Conservation (phyloP, 1,140 invertebrate genomes). For the Littorina saxatilis region DNA sequence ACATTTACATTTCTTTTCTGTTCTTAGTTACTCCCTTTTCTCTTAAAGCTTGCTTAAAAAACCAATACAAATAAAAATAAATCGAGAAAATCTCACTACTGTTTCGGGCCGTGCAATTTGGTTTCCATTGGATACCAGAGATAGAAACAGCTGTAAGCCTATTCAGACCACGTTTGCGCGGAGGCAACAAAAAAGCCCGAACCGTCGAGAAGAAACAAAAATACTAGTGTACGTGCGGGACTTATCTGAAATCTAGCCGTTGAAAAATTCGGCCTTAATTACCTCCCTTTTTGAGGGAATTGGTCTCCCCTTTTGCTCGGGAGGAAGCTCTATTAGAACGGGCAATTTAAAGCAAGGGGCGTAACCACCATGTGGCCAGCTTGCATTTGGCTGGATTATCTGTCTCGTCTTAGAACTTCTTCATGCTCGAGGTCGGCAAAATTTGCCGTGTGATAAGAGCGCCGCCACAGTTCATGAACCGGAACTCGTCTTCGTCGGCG, state of each 20-base stretch:
- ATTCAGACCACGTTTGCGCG: too few species aligned
- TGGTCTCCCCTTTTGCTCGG: neutral
- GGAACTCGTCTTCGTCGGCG: neutral
- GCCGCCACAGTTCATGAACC: neutral
- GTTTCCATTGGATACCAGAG: too few species aligned
- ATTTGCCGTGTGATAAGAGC: neutral
- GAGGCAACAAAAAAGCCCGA: too few species aligned
- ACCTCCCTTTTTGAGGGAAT: neutral
- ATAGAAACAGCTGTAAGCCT: too few species aligned
- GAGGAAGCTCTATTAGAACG: neutral
- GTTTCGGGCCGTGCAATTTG: too few species aligned
- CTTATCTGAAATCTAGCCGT: constrained; percentile 7
- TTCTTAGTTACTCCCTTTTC: too few species aligned
- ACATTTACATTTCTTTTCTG: too few species aligned
- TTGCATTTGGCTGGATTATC: constrained; percentile 2
- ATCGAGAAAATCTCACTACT: too few species aligned
- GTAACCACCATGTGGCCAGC: neutral
- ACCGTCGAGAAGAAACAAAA: too few species aligned
- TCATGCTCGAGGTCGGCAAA: constrained; percentile 1
- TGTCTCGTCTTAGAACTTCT: neutral
- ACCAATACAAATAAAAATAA: too few species aligned
- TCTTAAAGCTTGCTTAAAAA: too few species aligned
- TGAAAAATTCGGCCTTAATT: constrained; percentile 1
- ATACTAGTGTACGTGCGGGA: neutral
- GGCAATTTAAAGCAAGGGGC: constrained; percentile 2